Base-by-base conservation (phyloP, 2,888 invertebrate species). In the Dasypogon diadema region DNA sequence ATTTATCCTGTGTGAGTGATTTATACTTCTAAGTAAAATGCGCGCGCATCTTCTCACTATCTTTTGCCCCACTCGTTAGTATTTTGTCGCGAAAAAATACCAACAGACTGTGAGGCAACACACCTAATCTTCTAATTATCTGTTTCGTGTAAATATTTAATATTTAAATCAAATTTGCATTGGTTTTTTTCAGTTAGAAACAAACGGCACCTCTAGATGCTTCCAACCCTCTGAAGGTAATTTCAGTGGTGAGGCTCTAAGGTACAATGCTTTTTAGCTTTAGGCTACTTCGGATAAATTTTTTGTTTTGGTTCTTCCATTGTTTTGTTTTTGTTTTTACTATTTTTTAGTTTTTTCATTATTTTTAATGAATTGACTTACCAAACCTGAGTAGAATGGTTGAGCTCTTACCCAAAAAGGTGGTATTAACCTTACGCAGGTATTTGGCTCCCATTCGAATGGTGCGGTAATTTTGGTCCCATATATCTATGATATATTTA, bases 401-500 rank as follows among this genome's bases (percentile, higher is more conserved):
- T 30, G 77, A 77, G 75, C 75, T 60, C 58, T 48, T 75, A 74
- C 68, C 76, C 70, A 74, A 55, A 60, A 56, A 24, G 58, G 56
- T 68, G 51, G 70, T 42, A 63, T 37, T 63, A 51, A 48, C 21
- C 34, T 54, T 72, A 72, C 1, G 30, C 21, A 22, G 55, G 63
- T 46, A 63, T 51, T 74, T 74, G 63, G 60, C 77, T 77, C 76
- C 77, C 68, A 48, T 78, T 78, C 60, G 79, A 74, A 60, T 81
- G 88, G 88, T 88, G 88, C 90, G 92, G 92, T 91, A 91, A 90
- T 90, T 90, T 93, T 92, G 90, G 92, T 93, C 93, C 94, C 94
- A 96, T 96, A 96, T 96, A 96, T 96, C 96, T 94, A 95, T 96
- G 96, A 96, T 96, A 96, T 96, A 95, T 95, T 91, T 91, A 87